phyloP scores from a whole-genome alignment of 2,888 invertebrate species.

The Caenorhabditis becei region DNA sequence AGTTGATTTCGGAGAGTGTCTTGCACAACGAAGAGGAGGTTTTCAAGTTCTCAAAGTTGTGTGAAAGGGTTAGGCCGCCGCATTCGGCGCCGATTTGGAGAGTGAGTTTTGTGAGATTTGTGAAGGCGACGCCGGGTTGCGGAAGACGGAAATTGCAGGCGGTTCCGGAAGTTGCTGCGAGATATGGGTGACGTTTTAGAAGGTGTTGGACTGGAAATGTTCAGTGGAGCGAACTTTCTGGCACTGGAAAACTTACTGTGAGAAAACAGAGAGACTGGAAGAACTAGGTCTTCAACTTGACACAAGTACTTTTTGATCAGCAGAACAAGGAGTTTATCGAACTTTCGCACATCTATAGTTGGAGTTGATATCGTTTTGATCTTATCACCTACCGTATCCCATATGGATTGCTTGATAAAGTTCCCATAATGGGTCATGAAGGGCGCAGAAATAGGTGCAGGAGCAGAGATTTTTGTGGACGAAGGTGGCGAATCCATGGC shows the following conservation, averaged over 20 bases:
- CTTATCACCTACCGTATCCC: slow-evolving; percentile 23
- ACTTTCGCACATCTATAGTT: slow-evolving; percentile 44
- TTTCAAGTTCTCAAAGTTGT: slow-evolving; percentile 64
- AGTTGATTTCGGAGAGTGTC: slow-evolving; percentile 60
- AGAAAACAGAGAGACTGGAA: slow-evolving; percentile 57
- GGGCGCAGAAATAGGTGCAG: slow-evolving; percentile 50
- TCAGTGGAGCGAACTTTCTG: background rate
- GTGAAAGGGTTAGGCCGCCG: slow-evolving; percentile 60
- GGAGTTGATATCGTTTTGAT: background rate
- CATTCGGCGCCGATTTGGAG: slow-evolving; percentile 61
- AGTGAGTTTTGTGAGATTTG: slow-evolving; percentile 39
- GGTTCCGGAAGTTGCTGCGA: slow-evolving; percentile 56
- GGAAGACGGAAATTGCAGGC: slow-evolving; percentile 51
- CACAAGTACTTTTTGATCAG: slow-evolving; percentile 60
- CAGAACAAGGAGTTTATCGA: slow-evolving; percentile 55
- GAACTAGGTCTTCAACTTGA: slow-evolving; percentile 52
- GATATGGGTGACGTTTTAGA: slow-evolving; percentile 33
- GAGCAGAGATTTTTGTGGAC: slow-evolving; percentile 42
- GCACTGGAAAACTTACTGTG: slow-evolving; percentile 40
- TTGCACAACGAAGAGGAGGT: slow-evolving; percentile 57
- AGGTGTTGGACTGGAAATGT: slow-evolving; percentile 60
- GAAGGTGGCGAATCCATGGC: slow-evolving; percentile 44
- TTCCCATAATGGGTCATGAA: slow-evolving; percentile 60
- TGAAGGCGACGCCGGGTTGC: slow-evolving; percentile 60
- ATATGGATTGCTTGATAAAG: slow-evolving; percentile 30